Percentiles rank a stretch among this genome's conserved stretches.
phyloP scores from a whole-genome alignment of 2,888 invertebrate species.

The Platycheirus albimanus region DNA sequence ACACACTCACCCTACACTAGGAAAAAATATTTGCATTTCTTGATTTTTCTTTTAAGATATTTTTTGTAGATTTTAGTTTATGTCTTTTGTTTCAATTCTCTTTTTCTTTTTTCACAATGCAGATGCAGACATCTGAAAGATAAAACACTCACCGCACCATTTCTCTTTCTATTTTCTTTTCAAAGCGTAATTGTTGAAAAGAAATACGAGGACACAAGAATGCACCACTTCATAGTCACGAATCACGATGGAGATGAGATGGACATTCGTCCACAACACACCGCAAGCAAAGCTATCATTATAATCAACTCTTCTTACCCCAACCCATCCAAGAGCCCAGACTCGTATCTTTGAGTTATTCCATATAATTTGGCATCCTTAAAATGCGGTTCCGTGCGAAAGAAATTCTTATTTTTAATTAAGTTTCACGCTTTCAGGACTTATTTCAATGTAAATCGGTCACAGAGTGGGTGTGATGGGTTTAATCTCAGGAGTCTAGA shows the following conservation, averaged over 20 bases:
- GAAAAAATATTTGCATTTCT: no score
- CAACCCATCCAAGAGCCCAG: no score
- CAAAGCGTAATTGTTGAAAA: no score
- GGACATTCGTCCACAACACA: background rate
- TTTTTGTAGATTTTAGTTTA: no score
- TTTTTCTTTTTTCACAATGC: no score
- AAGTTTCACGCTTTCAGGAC: constrained; percentile 46
- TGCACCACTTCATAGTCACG: no score
- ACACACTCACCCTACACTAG: no score
- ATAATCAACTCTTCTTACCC: background rate
- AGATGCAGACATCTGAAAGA: background rate
- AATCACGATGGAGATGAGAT: no score
- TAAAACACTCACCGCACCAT: background rate
- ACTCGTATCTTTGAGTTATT: constrained; percentile 20
- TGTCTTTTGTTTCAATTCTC: no score
- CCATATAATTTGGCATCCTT: constrained; percentile 57
- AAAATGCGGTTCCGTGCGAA: constrained; percentile 51
- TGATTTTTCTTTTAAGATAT: no score
- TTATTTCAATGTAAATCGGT: constrained; percentile 35
- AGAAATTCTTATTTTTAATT: constrained; percentile 61
- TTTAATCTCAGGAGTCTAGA: background rate
- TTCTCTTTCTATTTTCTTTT: background rate
- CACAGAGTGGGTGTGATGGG: background rate
- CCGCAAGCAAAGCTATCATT: background rate
- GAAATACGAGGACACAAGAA: no score